phyloP scores from a whole-genome alignment of 2,888 invertebrate species.

The Rhyacophila evoluta region DNA sequence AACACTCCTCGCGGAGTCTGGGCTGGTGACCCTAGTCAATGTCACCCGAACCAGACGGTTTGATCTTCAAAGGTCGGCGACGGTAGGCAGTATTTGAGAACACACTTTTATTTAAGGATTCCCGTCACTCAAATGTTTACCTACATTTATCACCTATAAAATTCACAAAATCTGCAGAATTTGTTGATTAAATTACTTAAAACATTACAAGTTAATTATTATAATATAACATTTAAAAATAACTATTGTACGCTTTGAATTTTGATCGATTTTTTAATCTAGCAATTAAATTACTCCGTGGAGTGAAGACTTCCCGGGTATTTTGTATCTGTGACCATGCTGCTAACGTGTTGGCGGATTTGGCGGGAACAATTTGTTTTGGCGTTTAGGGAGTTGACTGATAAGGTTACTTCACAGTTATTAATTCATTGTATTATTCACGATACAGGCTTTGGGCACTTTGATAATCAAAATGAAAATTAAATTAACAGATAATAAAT shows the following conservation, averaged over 20 bases:
- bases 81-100: neutral
- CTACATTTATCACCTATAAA: no score
- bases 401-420: neutral
- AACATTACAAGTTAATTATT: no score
- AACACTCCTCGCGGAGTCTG: slow-evolving; percentile 33
- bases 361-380: slow-evolving; percentile 14
- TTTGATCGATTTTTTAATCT: no score
- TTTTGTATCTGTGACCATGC: neutral
- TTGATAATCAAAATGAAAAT: neutral
- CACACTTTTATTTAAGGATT: no score
- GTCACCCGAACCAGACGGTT: slow-evolving; percentile 53
- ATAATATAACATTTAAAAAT: no score
- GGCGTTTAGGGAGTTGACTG: neutral
- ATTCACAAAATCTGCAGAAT: no score
- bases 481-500: neutral
- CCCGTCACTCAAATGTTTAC: no score
- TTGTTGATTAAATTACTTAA: no score
- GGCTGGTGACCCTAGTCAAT: slow-evolving; percentile 51
- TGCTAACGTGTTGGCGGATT: neutral
- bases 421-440: neutral
- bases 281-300: no score
- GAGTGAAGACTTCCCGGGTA: neutral
- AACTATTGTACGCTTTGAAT: no score
- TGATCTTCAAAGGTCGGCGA: slow-evolving; percentile 54
- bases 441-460: neutral